These are phyloP conservation scores for Helicorthomorpha holstii DNA, from an alignment of 1,140 invertebrate genomes.

Conservation along the genomic window DNA sequence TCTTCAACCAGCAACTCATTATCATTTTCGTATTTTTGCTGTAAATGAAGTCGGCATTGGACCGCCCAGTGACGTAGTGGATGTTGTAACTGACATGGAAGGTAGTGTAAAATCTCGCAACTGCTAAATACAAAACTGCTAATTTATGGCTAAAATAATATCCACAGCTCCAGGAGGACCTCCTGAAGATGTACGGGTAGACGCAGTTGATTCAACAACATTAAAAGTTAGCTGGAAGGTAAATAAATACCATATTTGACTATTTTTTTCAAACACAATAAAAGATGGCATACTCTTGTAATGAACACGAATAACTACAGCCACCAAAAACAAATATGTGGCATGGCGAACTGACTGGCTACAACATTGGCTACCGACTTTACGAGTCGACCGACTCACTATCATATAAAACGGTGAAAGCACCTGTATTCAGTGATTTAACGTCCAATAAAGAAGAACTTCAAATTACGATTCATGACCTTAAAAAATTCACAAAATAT, in stretches of 20 bases:
- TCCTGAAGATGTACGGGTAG: slow-evolving; percentile 1
- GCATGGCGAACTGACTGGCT: slow-evolving; percentile 83
- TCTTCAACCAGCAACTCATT: slow-evolving; percentile 74
- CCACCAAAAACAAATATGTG: slow-evolving; percentile 71
- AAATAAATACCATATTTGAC: background rate
- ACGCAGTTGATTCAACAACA: background rate
- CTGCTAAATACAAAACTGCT: background rate
- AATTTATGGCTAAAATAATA: background rate
- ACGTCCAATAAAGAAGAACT: too few relatives aligned
- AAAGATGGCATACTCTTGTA: background rate
- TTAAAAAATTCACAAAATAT: slow-evolving; percentile 23
- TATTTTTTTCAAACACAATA: background rate
- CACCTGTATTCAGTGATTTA: too few relatives aligned
- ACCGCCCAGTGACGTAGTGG: slow-evolving; percentile 76
- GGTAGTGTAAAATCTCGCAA: too few relatives aligned
- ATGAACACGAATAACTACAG: too few relatives aligned
- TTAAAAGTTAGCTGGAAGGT: slow-evolving; percentile 6
- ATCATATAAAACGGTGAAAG: slow-evolving; percentile 5
- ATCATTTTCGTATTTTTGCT: slow-evolving; percentile 79
- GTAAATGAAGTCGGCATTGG: slow-evolving; percentile 87
- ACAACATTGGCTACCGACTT: slow-evolving; percentile 72
- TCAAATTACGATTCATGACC: too few relatives aligned
- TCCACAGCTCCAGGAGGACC: slow-evolving; percentile 1
- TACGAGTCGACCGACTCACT: slow-evolving; percentile 16
- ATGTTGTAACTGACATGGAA: slow-evolving; percentile 88